Evolutionary conservation across 2,113 vertebrate species (phyloP).

Genomic region (Caretta caretta): DNA sequence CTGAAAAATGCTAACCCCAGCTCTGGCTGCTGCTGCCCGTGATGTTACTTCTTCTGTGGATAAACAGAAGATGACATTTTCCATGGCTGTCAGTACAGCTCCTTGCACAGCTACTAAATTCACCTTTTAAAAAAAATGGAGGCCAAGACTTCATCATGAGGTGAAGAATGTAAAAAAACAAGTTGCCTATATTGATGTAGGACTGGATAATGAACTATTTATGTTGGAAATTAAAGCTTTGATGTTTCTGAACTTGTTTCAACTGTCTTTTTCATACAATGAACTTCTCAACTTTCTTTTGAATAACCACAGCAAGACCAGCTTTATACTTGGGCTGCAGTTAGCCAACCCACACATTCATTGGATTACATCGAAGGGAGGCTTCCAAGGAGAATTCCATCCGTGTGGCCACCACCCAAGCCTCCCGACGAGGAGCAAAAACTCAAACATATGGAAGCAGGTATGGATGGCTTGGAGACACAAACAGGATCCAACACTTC

Average conservation of each 20-base stretch:
- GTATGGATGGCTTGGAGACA: slow-evolving; percentile 74
- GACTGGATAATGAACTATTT: background rate
- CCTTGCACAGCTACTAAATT: background rate
- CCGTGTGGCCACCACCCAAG: slow-evolving; percentile 76
- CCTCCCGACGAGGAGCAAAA: slow-evolving; percentile 75
- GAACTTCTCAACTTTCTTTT: background rate
- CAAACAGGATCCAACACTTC: background rate
- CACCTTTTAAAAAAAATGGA: background rate
- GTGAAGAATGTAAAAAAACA: background rate
- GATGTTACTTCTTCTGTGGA: background rate
- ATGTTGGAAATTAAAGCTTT: background rate
- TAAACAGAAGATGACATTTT: background rate
- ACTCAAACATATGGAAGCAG: slow-evolving; percentile 75
- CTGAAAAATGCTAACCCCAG: background rate
- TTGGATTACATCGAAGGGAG: slow-evolving; percentile 86
- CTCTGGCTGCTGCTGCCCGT: background rate
- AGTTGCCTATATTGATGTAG: background rate
- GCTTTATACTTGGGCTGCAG: slow-evolving; percentile 95
- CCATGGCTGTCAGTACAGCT: background rate
- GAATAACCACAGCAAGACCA: slow-evolving; percentile 87
- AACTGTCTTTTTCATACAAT: background rate
- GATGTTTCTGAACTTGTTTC: background rate
- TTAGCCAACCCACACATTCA: slow-evolving; percentile 91
- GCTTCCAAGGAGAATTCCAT: slow-evolving; percentile 82
- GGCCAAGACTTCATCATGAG: background rate